Conservation (phyloP, 2,113 vertebrate genomes). For the Hymenochirus boettgeri region DNA sequence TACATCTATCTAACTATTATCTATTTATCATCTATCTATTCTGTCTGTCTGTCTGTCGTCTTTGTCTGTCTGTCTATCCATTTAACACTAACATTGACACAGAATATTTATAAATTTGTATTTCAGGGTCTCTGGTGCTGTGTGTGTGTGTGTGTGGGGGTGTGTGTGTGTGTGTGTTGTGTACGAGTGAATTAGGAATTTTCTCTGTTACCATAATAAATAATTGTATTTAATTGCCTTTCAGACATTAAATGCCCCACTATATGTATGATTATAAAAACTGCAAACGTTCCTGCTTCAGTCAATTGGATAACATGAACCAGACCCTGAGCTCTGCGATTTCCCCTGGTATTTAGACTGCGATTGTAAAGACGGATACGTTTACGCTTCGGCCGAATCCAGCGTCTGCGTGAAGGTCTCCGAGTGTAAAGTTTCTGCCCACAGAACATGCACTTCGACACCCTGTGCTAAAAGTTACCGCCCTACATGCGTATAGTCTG, state of each 20-base stretch:
- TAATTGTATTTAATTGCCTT: not conserved
- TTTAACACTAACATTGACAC: no score
- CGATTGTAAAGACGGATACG: not conserved
- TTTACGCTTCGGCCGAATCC: not conserved
- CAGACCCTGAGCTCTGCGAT: not conserved
- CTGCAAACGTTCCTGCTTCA: conserved; percentile 4
- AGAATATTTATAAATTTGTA: no score
- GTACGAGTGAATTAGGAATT: no score
- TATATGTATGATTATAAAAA: not conserved
- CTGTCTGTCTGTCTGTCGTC: no score
- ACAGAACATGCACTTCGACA: conserved; percentile 4
- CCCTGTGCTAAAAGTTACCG: not conserved
- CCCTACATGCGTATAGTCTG: not conserved
- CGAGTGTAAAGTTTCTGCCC: not conserved
- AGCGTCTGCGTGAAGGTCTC: not conserved
- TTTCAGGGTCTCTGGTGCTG: no score
- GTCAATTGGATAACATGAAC: not conserved
- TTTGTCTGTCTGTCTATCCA: no score
- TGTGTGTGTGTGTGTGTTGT: no score
- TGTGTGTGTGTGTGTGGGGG: no score
- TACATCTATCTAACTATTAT: no score
- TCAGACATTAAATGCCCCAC: not conserved
- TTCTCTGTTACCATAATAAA: no score
- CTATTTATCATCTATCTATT: no score
- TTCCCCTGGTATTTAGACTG: not conserved